These are phyloP conservation scores for Embiotoca jacksoni DNA, from an alignment of 2,113 vertebrate species.

Conservation along the genomic window DNA sequence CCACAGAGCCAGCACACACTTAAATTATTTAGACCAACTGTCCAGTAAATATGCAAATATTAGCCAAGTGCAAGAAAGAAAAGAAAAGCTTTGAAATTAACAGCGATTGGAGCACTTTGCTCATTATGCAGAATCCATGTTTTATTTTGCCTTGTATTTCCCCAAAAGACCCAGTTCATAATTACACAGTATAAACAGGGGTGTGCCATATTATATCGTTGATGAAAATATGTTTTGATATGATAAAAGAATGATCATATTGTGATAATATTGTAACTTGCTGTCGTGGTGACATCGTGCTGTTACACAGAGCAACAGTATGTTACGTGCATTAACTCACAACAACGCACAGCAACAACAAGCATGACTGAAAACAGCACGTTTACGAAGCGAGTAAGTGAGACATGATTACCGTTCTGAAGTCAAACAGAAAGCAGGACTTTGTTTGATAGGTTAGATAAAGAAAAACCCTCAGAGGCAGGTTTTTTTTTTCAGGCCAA, in stretches of 20 bases:
- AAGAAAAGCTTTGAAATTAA: not conserved
- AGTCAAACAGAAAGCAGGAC: not conserved
- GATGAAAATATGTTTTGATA: no score
- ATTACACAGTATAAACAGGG: not conserved
- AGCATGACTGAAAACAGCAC: no score
- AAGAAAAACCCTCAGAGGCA: conserved; percentile 11
- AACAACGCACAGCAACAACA: no score
- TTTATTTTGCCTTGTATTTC: not conserved
- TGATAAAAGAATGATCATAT: no score
- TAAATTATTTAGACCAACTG: conserved; percentile 41
- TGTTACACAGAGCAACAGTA: no score
- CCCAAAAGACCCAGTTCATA: conserved; percentile 16
- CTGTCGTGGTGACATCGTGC: no score
- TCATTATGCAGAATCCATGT: not conserved
- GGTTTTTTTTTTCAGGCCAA: conserved; percentile 21
- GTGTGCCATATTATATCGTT: no score
- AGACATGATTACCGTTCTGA: no score
- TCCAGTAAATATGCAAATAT: conserved; percentile 44
- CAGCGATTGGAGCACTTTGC: not conserved
- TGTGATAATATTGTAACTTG: no score
- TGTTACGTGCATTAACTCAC: not conserved
- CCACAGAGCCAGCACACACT: not conserved
- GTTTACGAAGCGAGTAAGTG: no score
- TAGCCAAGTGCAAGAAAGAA: not conserved
- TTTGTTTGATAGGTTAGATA: not conserved